Evolutionary conservation across 2,888 invertebrate species (phyloP).

Genomic region (Eustalomyia histrio): DNA sequence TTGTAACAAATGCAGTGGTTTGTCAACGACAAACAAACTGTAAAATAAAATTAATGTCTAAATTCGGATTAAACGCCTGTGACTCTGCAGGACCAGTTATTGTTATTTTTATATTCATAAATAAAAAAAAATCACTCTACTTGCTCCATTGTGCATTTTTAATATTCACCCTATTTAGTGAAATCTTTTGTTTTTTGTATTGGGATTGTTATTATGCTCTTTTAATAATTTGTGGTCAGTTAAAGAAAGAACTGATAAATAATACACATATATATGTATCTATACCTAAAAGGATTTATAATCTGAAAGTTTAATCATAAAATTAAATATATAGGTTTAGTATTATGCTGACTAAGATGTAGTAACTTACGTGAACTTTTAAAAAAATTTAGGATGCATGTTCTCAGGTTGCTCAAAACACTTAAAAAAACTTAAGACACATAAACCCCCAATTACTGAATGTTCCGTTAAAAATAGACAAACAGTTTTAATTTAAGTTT

Average conservation of each 20-base stretch:
- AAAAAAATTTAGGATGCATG: too few species aligned
- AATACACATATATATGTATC: neutral
- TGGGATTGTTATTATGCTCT: constrained; percentile 3
- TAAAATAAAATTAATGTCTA: constrained; percentile 55
- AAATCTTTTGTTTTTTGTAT: neutral
- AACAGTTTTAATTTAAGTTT: too few species aligned
- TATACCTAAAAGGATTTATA: too few species aligned
- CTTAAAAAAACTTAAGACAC: too few species aligned
- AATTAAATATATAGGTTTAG: too few species aligned
- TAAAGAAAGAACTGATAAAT: neutral
- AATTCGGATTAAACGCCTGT: constrained; percentile 48
- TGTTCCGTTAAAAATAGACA: too few species aligned
- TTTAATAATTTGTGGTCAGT: constrained; percentile 31
- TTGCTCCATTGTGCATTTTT: neutral
- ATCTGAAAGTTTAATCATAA: too few species aligned
- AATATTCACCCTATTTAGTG: constrained; percentile 4
- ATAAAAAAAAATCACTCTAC: constrained; percentile 4
- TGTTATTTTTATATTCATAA: constrained; percentile 12
- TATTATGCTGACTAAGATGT: too few species aligned
- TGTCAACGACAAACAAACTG: constrained; percentile 59
- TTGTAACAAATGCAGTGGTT: constrained; percentile 41
- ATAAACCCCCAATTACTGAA: too few species aligned
- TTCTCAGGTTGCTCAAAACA: too few species aligned
- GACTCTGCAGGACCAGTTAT: constrained; percentile 23
- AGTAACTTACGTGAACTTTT: too few species aligned